Conservation (phyloP, 2,113 vertebrate genomes). For the Leuciscus idus region DNA sequence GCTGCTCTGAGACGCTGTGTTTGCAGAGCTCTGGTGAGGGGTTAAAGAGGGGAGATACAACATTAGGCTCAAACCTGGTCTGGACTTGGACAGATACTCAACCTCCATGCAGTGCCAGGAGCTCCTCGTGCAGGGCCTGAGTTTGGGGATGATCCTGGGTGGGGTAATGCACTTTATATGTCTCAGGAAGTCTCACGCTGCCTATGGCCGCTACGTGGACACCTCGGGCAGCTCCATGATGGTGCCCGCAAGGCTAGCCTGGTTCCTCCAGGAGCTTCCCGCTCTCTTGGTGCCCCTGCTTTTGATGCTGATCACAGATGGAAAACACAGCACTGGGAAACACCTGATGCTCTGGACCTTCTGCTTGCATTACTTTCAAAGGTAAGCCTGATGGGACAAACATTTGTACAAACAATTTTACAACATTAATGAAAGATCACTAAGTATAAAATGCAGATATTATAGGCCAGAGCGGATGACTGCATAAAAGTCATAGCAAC, state of each 20-base stretch:
- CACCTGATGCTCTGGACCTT: constrained; percentile 79
- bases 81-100: neutral
- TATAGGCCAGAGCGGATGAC: neutral
- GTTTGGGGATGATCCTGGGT: constrained; percentile 63
- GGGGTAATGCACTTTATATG: constrained; percentile 58
- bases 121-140: constrained; percentile 69
- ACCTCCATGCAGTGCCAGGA: constrained; percentile 72
- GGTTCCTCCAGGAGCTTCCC: constrained; percentile 87
- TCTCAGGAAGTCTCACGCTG: constrained; percentile 48
- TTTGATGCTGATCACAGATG: constrained; percentile 68
- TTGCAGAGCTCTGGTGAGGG: constrained; percentile 29
- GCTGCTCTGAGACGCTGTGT: constrained; percentile 28
- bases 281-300: constrained; percentile 77
- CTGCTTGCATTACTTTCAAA: constrained; percentile 85
- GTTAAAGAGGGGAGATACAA: constrained; percentile 31
- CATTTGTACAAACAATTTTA: neutral
- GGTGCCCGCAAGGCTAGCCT: constrained; percentile 76
- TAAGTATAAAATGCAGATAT: neutral
- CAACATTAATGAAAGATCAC: neutral
- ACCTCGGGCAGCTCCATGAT: neutral
- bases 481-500: neutral
- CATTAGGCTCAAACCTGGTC: constrained; percentile 2
- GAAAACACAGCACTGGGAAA: constrained; percentile 62
- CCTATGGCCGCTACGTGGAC: constrained; percentile 77
- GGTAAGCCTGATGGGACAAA: constrained; percentile 67